Evolutionary conservation across 2,113 vertebrate genomes (phyloP).

Genomic region (Psammodynastes pulverulentus): DNA sequence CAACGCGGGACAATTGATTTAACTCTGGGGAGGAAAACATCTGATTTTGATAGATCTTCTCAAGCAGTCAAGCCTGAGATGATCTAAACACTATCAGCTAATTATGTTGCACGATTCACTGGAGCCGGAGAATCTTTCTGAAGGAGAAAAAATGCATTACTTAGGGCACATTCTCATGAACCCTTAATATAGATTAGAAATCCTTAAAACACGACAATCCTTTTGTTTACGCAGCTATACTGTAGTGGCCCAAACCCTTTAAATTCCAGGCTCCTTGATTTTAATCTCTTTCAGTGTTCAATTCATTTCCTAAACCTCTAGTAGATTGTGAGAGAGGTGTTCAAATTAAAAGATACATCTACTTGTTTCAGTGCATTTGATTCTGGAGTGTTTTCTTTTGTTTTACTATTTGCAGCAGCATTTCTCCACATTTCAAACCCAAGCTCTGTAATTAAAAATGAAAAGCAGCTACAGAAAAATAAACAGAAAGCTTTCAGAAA

Average conservation of each 20-base stretch:
- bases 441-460: neutral
- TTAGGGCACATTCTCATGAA: slow-evolving; percentile 10
- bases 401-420: neutral
- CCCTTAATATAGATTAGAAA: neutral
- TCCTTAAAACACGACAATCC: neutral
- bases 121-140: rapidly evolving
- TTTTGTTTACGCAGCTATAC: neutral
- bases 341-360: neutral
- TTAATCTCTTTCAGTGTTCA: neutral
- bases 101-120: neutral
- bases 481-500: neutral
- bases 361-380: neutral
- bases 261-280: neutral
- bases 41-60: neutral
- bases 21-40: neutral
- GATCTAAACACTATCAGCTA: neutral
- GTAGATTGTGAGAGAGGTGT: neutral
- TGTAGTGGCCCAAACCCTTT: neutral
- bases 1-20: rapidly evolving
- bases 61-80: neutral
- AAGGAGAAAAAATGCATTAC: neutral
- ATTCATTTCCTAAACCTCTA: neutral
- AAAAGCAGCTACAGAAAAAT: neutral
- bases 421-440: neutral
- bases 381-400: neutral